phyloP scores from a whole-genome alignment of 2,113 vertebrate genomes.

The Rutilus rutilus region DNA sequence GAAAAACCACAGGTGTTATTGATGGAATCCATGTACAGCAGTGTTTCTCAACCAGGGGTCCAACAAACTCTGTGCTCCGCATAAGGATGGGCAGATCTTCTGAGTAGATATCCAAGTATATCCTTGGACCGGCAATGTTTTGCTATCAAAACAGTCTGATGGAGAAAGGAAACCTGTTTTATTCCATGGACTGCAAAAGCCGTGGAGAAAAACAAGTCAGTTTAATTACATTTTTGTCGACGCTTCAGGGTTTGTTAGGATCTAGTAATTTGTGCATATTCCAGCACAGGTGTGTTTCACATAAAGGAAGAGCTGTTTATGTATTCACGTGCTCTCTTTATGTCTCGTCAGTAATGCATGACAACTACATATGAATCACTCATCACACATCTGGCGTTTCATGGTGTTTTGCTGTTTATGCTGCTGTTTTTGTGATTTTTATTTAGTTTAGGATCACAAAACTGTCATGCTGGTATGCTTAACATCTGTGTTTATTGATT shows the following conservation, averaged over 20 bases:
- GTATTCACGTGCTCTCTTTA: background rate
- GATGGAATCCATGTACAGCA: background rate
- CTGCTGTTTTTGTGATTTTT: background rate
- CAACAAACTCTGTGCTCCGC: background rate
- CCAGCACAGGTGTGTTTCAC: background rate
- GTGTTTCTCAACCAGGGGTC: background rate
- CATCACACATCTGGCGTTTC: background rate
- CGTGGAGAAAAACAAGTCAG: background rate
- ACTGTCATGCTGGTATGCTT: background rate
- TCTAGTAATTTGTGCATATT: background rate
- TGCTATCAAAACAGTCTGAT: background rate
- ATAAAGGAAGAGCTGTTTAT: constrained; percentile 19
- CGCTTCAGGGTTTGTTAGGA: background rate
- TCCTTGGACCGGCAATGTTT: background rate
- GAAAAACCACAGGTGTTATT: background rate
- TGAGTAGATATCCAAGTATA: background rate
- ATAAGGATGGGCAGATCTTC: background rate
- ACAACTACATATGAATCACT: background rate
- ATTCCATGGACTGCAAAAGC: constrained; percentile 6
- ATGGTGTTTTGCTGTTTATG: constrained; percentile 8
- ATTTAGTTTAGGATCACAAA: constrained; percentile 3
- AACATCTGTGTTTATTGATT: background rate
- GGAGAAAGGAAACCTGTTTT: background rate
- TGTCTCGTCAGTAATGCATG: background rate
- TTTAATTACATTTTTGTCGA: background rate